Conservation (phyloP, 2,113 vertebrate species). For the Pan paniscus region DNA sequence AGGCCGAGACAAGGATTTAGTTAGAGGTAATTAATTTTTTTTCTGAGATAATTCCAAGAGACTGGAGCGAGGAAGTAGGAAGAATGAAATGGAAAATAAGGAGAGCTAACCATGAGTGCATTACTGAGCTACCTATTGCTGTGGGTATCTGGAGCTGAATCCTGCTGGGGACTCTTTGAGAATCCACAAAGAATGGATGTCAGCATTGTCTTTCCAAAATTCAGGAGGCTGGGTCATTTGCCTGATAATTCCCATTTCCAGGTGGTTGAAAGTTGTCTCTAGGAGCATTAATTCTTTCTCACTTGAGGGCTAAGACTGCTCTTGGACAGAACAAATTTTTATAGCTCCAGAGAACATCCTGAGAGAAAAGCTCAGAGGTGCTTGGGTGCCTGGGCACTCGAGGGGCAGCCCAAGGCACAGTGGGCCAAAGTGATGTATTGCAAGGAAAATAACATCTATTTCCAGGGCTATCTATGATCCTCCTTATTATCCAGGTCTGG, state of each 20-base stretch:
- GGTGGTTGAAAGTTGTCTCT: background rate
- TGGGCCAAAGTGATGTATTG: background rate
- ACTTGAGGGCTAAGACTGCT: background rate
- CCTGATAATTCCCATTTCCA: background rate
- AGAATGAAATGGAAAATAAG: background rate
- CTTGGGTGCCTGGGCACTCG: background rate
- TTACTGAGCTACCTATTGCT: background rate
- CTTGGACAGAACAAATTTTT: background rate
- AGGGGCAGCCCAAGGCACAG: background rate
- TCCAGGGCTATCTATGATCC: background rate
- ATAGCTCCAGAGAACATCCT: background rate
- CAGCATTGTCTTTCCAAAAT: background rate
- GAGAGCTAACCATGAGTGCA: background rate
- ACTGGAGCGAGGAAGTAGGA: background rate
- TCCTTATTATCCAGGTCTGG: background rate
- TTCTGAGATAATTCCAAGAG: background rate
- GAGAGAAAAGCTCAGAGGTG: background rate
- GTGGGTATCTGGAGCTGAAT: background rate
- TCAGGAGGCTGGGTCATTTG: background rate
- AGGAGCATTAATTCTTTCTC: background rate
- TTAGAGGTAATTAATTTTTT: background rate
- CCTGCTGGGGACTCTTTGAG: background rate
- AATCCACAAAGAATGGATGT: background rate
- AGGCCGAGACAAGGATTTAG: background rate
- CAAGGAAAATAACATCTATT: background rate